These are phyloP conservation scores for Octopus sinensis DNA, from an alignment of 1,140 invertebrate genomes.

Conservation along the genomic window DNA sequence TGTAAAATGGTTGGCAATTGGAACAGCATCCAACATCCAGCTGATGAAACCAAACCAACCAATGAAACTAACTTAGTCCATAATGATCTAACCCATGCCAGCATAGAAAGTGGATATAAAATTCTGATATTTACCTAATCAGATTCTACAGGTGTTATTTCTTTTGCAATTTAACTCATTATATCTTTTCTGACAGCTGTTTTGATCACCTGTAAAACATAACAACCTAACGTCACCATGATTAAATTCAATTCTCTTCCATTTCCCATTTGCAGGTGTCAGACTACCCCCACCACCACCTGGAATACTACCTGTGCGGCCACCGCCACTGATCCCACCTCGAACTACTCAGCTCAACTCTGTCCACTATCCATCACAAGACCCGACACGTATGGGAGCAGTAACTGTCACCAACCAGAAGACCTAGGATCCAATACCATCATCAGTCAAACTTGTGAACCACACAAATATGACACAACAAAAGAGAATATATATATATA, in stretches of 20 bases:
- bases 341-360: constrained; percentile 43
- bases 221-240: neutral
- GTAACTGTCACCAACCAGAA: constrained; percentile 11
- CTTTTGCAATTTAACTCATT: neutral
- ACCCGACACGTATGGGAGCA: constrained; percentile 82
- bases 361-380: constrained; percentile 91
- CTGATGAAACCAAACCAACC: no score
- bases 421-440: neutral
- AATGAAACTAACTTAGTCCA: no score
- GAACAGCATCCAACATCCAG: no score
- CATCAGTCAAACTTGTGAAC: neutral
- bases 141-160: no score
- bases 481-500: neutral
- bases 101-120: no score
- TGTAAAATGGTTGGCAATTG: no score
- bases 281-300: constrained; percentile 56
- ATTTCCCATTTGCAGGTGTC: constrained; percentile 38
- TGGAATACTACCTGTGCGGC: constrained; percentile 62
- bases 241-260: neutral
- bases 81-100: no score
- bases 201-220: neutral
- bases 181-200: neutral
- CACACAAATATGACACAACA: neutral
- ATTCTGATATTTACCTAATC: no score
- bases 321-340: constrained; percentile 60